A percentile compares a stretch with the other conserved stretches of the same genome.
These are phyloP conservation scores for Xiphophorus birchmanni DNA, from an alignment of 2,797 vertebrate species.

Conservation along the genomic window DNA sequence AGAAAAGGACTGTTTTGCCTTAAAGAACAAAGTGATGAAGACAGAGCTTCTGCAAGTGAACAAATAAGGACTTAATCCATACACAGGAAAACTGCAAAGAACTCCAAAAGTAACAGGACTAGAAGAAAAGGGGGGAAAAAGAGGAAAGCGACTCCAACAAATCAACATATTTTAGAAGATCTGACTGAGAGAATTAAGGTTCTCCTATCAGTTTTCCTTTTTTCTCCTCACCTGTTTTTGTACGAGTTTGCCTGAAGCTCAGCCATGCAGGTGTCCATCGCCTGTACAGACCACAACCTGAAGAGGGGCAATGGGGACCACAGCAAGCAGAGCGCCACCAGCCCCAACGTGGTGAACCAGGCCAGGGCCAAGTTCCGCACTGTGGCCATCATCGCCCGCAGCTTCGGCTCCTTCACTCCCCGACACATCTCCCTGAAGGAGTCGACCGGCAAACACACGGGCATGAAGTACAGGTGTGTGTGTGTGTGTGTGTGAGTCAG, in stretches of 20 bases:
- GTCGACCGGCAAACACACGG: constrained; percentile 97
- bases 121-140: neutral
- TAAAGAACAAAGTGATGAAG: constrained; percentile 45
- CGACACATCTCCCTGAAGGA: constrained; percentile 98
- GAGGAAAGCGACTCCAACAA: constrained; percentile 4
- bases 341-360: constrained; percentile 94
- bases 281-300: constrained; percentile 97
- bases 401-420: constrained; percentile 93
- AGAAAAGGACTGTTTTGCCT: constrained; percentile 29
- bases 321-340: constrained; percentile 90
- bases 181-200: neutral
- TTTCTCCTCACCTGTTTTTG: constrained; percentile 14
- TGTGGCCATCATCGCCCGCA: constrained; percentile 97
- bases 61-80: constrained; percentile 28
- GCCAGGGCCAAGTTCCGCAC: constrained; percentile 97
- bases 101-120: constrained; percentile 16
- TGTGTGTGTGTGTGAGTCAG: constrained; percentile 76
- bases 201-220: constrained; percentile 14
- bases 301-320: constrained; percentile 96
- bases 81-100: constrained; percentile 14
- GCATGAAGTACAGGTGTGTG: constrained; percentile 99
- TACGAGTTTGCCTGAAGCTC: constrained; percentile 20
- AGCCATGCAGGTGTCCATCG: constrained; percentile 99
- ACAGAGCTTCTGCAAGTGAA: constrained; percentile 34
- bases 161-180: constrained; percentile 10